Evolutionary conservation across 2,113 vertebrate species (phyloP).

Genomic region (Ploceus nigricollis): DNA sequence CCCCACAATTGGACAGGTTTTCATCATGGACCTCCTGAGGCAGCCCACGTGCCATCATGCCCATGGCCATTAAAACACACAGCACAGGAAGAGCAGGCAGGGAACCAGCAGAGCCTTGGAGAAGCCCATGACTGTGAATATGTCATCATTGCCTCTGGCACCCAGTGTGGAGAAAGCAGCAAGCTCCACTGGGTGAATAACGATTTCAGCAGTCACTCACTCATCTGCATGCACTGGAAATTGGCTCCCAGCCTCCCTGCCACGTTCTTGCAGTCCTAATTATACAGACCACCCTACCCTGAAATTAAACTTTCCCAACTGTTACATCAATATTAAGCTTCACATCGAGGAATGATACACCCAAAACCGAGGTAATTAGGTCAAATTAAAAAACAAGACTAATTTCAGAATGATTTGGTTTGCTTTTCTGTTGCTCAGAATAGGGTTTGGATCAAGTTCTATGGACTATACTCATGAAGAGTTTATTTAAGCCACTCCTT

Average conservation of each 20-base stretch:
- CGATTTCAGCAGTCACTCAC: neutral
- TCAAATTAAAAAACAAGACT: constrained; percentile 36
- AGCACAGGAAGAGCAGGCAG: neutral
- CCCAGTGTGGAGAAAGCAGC: neutral
- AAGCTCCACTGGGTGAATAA: neutral
- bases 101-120: neutral
- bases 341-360: neutral
- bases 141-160: neutral
- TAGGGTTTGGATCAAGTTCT: neutral
- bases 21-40: neutral
- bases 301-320: constrained; percentile 71
- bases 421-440: neutral
- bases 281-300: constrained; percentile 65
- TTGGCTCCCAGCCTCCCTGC: neutral
- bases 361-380: constrained; percentile 54
- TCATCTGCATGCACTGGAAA: neutral
- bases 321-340: constrained; percentile 49
- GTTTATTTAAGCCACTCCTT: neutral
- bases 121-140: neutral
- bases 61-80: neutral
- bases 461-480: neutral
- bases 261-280: constrained; percentile 20
- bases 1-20: neutral
- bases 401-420: neutral
- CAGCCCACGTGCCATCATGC: neutral